These are phyloP conservation scores for Drosophila athabasca DNA, from an alignment of 1,140 invertebrate species.

Conservation along the genomic window DNA sequence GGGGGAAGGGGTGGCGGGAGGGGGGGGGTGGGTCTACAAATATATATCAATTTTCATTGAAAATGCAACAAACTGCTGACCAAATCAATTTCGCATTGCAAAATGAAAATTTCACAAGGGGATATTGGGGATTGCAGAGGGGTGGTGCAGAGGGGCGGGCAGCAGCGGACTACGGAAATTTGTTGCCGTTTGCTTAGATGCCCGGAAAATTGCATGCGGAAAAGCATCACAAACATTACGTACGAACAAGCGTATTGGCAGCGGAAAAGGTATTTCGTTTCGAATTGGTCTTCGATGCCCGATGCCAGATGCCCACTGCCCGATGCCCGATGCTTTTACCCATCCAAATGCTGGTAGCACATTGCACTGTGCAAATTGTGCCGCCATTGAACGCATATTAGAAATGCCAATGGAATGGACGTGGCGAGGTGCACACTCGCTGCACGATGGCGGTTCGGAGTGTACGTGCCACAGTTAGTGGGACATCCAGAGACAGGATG, in stretches of 20 bases:
- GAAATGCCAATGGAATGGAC: slow-evolving; percentile 29
- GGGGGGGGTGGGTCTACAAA: too few species aligned
- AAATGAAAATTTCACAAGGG: slow-evolving; percentile 54
- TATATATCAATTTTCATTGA: slow-evolving; percentile 26
- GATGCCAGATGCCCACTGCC: too few species aligned
- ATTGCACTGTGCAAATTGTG: slow-evolving; percentile 22
- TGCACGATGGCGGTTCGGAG: too few species aligned
- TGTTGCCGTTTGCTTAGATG: slow-evolving; percentile 61
- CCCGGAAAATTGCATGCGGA: slow-evolving; percentile 66
- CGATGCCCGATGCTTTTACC: too few species aligned
- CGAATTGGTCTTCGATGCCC: too few species aligned
- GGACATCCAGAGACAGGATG: slow-evolving; percentile 1
- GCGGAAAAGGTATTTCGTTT: slow-evolving; percentile 27
- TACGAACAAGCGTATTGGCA: slow-evolving; percentile 7
- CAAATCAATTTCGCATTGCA: slow-evolving; percentile 64
- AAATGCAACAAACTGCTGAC: slow-evolving; percentile 60
- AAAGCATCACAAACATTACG: slow-evolving; percentile 56
- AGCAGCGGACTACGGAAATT: slow-evolving; percentile 35
- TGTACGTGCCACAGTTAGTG: slow-evolving; percentile 25
- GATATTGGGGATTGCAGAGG: slow-evolving; percentile 40
- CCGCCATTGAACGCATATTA: slow-evolving; percentile 42
- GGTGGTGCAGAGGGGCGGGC: background rate
- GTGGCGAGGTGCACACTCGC: slow-evolving; percentile 7
- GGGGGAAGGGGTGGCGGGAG: too few species aligned
- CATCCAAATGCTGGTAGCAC: slow-evolving; percentile 2